These are phyloP conservation scores for Melanostoma mellinum DNA, from an alignment of 2,888 invertebrate genomes.

Conservation along the genomic window DNA sequence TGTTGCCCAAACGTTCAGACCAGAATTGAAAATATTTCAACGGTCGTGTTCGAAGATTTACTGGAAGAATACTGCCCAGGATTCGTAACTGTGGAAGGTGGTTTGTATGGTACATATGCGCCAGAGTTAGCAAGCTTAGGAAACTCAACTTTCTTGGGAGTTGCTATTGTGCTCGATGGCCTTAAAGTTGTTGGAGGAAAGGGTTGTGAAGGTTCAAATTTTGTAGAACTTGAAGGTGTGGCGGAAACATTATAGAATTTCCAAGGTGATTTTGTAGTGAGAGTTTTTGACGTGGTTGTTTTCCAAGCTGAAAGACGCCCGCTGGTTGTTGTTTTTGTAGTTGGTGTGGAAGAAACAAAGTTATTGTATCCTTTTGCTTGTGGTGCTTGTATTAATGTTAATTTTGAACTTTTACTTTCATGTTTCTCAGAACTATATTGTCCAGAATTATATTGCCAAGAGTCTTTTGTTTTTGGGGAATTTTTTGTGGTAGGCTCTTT, in stretches of 20 bases:
- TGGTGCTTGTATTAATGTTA: neutral
- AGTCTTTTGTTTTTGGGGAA: neutral
- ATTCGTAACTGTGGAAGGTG: neutral
- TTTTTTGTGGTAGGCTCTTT: slow-evolving; percentile 8
- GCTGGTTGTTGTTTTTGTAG: neutral
- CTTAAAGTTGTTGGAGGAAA: slow-evolving; percentile 11
- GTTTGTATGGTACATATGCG: slow-evolving; percentile 1
- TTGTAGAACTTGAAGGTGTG: slow-evolving; percentile 2
- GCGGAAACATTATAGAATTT: neutral
- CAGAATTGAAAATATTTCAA: too few relatives aligned
- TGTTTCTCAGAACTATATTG: slow-evolving; percentile 28
- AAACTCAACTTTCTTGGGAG: neutral
- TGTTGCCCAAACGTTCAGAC: too few relatives aligned
- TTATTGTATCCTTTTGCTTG: neutral
- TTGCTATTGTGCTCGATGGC: slow-evolving; percentile 12
- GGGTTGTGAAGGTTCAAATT: slow-evolving; percentile 29
- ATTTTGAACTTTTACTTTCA: neutral
- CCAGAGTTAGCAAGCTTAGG: neutral
- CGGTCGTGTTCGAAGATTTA: too few relatives aligned
- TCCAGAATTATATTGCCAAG: slow-evolving; percentile 43
- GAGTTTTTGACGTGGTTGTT: neutral
- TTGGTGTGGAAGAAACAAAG: neutral
- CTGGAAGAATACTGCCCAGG: slow-evolving; percentile 10
- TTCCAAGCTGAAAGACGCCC: neutral
- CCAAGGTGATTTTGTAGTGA: slow-evolving; percentile 1